Conservation (phyloP, 2,113 vertebrate genomes). For the Ellobius talpinus region DNA sequence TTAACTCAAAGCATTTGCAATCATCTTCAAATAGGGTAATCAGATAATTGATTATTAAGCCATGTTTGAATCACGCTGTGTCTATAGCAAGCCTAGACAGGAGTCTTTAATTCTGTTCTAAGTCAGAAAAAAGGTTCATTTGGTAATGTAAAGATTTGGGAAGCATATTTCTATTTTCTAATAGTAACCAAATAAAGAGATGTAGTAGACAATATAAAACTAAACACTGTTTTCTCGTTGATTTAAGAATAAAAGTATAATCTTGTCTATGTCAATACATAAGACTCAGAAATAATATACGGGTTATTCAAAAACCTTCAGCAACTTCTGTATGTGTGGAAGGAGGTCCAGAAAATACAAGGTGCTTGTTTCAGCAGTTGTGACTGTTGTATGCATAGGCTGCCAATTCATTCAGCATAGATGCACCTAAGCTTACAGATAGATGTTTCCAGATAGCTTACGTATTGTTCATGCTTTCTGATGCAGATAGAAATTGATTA, state of each 20-base stretch:
- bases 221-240: constrained; percentile 33
- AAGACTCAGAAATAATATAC: constrained; percentile 31
- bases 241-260: neutral
- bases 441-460: constrained; percentile 5
- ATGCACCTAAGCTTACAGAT: neutral
- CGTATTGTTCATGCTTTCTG: constrained; percentile 49
- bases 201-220: constrained; percentile 30
- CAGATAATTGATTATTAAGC: constrained; percentile 26
- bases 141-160: constrained; percentile 35
- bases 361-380: constrained; percentile 9
- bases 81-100: constrained; percentile 26
- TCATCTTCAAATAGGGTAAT: constrained; percentile 49
- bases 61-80: constrained; percentile 28
- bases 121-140: constrained; percentile 37
- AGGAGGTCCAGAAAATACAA: constrained; percentile 17
- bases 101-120: constrained; percentile 47
- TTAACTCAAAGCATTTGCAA: constrained; percentile 45
- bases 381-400: neutral
- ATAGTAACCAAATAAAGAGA: constrained; percentile 57
- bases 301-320: neutral
- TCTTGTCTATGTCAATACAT: constrained; percentile 6
- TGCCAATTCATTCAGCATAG: neutral
- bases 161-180: constrained; percentile 54
- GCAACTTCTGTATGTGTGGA: neutral
- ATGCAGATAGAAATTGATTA: constrained; percentile 37